Evolutionary conservation across 2,113 vertebrate genomes (phyloP).

Genomic region (Antechinus flavipes): DNA sequence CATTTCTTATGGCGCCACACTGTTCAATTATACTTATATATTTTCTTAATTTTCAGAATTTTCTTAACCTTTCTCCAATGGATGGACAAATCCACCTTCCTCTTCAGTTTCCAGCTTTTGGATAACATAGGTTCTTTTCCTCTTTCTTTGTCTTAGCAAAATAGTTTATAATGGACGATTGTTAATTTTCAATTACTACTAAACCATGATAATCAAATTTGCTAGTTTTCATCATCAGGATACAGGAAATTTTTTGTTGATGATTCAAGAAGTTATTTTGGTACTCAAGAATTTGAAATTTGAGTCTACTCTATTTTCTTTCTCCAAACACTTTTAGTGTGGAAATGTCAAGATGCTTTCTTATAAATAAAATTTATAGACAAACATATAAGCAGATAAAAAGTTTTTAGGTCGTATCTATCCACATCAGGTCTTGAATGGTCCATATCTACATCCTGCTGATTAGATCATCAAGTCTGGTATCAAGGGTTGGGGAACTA

Average conservation of each 20-base stretch:
- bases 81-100: not conserved
- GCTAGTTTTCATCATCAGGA: not conserved
- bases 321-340: not conserved
- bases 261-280: not conserved
- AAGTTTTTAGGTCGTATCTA: not conserved
- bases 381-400: not conserved
- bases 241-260: not conserved
- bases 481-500: not conserved
- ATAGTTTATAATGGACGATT: not conserved
- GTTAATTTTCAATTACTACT: not conserved
- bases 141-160: not conserved
- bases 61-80: not conserved
- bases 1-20: not conserved
- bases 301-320: not conserved
- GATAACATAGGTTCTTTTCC: not conserved
- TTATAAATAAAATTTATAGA: not conserved
- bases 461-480: not conserved
- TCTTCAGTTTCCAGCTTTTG: not conserved
- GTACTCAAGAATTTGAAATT: not conserved
- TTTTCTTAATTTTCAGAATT: not conserved
- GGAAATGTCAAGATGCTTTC: not conserved
- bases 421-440: not conserved
- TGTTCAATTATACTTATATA: not conserved
- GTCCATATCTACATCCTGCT: no score
- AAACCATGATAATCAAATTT: not conserved